Conservation (phyloP, 2,797 vertebrate species). For the Austrolebias charrua region DNA sequence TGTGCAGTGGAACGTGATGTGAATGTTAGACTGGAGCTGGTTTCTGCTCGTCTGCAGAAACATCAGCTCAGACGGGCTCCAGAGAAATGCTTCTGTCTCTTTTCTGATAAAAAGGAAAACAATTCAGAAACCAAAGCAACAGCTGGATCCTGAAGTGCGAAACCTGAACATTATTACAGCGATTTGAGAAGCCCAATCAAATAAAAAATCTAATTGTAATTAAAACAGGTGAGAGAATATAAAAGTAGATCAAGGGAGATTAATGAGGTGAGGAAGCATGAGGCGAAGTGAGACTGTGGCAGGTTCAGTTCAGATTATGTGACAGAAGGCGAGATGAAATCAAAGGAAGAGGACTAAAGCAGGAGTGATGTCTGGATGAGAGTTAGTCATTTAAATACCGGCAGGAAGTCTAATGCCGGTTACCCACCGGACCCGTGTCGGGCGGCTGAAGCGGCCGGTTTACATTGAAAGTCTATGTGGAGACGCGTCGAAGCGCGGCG, state of each 20-base stretch:
- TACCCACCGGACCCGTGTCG: no score
- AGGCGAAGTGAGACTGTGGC: no score
- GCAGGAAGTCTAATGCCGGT: no score
- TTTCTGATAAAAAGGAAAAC: background rate
- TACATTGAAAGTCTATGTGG: no score
- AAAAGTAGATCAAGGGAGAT: background rate
- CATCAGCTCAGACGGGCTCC: slow-evolving; percentile 11
- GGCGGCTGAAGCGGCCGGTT: no score
- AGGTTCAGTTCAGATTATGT: background rate
- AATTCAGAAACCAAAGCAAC: background rate
- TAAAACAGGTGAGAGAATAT: background rate
- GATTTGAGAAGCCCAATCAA: background rate
- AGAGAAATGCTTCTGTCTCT: slow-evolving; percentile 3
- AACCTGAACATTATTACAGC: no score
- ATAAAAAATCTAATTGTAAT: background rate
- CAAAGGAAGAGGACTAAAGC: background rate
- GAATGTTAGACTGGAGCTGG: slow-evolving; percentile 9
- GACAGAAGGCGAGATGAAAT: background rate
- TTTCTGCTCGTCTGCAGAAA: slow-evolving; percentile 11
- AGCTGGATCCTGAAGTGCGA: background rate
- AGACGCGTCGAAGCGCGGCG: no score
- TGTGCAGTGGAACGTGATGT: slow-evolving; percentile 54
- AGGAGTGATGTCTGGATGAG: no score
- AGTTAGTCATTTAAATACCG: background rate
- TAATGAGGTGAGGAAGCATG: background rate